Evolutionary conservation across 2,888 invertebrate species (phyloP), one percentile per base, ranked within the genome.

Genomic region (Melieria crassipennis): DNA sequence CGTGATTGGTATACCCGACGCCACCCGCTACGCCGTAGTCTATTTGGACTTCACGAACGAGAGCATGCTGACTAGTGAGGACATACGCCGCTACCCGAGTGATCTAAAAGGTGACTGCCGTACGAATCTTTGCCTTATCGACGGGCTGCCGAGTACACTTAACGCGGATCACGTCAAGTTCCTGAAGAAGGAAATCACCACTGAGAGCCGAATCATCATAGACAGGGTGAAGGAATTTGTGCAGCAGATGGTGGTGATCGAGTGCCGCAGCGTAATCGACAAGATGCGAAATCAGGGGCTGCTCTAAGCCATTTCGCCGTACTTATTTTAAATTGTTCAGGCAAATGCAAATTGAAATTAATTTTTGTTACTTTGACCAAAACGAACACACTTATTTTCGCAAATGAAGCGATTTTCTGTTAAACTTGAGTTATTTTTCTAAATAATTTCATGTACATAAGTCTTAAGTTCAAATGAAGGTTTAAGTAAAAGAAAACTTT

Each of bases 31-130:
- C 48, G 70, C 74, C 43, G 78, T 80, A 1, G 72, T 80, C 7
- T 80, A 80, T 43, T 75, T 80, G n/a, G 80, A 80, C 69, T 80
- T 78, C 50, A 73, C 78, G 1, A 80, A 80, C 61, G 80, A 79
- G 66, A 70, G 70, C 6, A 66, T 71, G 45, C 52, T 80, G 30
- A 62, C 67, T 4, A 72, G 73, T 2, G 58, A 67, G 1, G 73
- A 76, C 13, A 79, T 80, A 47, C 75, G 80, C 7, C 79, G 77
- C 1, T 80, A 80, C 75, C 80, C 80, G 4, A 69, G 72, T 72
- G 75, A 79, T 10, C 70, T 80, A 43, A 75, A 67, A 30, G 10
- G 65, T 0, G 75, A 78, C 5, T 80, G 80, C 60, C 75, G 69
- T 1, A 78, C 80, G 5, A 78, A 68, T n/a, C 45, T 79, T 0